These are phyloP conservation scores for Cricetomys ansorgei DNA, from an alignment of 2,113 vertebrate species.

Conservation along the genomic window DNA sequence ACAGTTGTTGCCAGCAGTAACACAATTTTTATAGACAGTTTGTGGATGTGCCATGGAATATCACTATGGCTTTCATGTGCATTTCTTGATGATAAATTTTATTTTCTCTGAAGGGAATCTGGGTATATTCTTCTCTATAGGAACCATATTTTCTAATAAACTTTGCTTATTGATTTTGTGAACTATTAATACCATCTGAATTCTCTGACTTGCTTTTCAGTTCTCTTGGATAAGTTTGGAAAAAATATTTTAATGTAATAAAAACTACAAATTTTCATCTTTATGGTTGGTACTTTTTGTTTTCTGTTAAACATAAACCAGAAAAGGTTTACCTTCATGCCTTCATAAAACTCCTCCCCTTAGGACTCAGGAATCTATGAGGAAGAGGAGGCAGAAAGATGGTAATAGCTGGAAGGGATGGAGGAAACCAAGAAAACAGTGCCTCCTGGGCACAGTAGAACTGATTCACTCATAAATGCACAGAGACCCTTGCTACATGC, in stretches of 20 bases:
- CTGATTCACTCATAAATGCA: no score
- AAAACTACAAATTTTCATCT: background rate
- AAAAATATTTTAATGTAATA: background rate
- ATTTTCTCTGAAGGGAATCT: background rate
- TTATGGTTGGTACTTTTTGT: background rate
- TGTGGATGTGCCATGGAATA: background rate
- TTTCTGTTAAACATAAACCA: slow-evolving; percentile 16
- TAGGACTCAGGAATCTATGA: no score
- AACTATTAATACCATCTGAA: background rate
- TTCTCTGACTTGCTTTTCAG: background rate
- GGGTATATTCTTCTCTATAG: background rate
- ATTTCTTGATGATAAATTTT: slow-evolving; percentile 25
- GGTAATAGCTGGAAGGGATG: no score
- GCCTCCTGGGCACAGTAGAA: no score
- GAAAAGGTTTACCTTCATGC: background rate
- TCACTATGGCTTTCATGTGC: background rate
- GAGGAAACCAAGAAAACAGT: no score
- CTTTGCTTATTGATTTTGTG: no score
- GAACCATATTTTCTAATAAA: background rate
- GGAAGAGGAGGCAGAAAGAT: no score
- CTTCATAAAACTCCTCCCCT: no score
- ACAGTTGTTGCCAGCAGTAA: background rate
- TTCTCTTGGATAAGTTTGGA: background rate
- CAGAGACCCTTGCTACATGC: no score
- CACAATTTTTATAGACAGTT: background rate